These are phyloP conservation scores for Semibalanus balanoides DNA, from an alignment of 1,140 invertebrate species.

Conservation along the genomic window DNA sequence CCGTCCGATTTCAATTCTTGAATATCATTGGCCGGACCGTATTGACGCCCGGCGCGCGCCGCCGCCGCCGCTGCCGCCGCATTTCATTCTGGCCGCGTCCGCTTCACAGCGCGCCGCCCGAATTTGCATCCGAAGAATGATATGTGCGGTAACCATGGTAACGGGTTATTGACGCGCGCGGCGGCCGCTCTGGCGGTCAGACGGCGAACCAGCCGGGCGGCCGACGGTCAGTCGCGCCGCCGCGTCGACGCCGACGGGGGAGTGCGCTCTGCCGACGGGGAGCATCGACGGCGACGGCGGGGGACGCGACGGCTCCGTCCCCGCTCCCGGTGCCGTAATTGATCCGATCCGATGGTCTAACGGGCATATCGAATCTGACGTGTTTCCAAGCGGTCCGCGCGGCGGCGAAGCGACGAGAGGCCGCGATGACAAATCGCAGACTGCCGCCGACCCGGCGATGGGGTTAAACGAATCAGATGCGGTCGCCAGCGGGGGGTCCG, in stretches of 20 bases:
- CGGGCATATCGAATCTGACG: neutral
- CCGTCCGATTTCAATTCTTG: neutral
- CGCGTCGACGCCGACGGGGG: neutral
- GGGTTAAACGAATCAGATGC: neutral
- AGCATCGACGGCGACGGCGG: neutral
- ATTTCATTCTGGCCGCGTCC: neutral
- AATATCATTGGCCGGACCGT: neutral
- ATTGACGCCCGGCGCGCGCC: neutral
- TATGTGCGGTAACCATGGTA: neutral
- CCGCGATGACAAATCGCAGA: neutral
- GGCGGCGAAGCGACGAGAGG: too few species aligned
- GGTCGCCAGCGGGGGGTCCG: too few species aligned
- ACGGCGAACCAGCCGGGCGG: neutral
- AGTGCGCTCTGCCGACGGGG: too few species aligned
- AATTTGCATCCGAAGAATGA: constrained; percentile 2
- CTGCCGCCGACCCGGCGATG: neutral
- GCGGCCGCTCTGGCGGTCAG: neutral
- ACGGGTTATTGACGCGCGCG: neutral
- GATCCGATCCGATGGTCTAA: neutral
- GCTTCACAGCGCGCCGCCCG: neutral
- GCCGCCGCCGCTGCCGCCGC: too few species aligned
- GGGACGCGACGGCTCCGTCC: neutral
- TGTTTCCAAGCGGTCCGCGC: neutral
- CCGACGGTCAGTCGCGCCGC: neutral
- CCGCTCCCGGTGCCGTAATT: neutral